Percentiles rank a stretch among this genome's conserved stretches.
Conservation (phyloP, 2,113 vertebrate species). For the Lamprotornis superbus region DNA sequence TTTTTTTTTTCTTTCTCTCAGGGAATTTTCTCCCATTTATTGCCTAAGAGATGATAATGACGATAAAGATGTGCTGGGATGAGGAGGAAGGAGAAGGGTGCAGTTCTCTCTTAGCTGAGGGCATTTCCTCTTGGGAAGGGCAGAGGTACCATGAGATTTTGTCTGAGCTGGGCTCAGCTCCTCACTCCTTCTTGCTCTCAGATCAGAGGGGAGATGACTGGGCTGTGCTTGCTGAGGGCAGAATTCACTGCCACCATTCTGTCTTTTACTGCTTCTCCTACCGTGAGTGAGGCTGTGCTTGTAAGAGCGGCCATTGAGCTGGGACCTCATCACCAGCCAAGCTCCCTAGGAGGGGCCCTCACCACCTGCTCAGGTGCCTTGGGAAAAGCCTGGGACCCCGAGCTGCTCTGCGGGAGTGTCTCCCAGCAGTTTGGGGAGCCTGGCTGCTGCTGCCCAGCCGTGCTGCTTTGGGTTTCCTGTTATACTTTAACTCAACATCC, state of each 20-base stretch:
- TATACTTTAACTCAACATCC: rapidly evolving
- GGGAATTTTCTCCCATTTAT: not conserved
- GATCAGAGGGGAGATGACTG: rapidly evolving
- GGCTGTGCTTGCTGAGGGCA: not conserved
- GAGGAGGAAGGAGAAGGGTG: not conserved
- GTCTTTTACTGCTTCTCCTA: not conserved
- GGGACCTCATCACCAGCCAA: not conserved
- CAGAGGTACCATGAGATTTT: not conserved
- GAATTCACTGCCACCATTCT: not conserved
- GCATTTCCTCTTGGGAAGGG: not conserved
- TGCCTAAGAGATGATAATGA: not conserved
- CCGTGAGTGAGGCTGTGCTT: not conserved
- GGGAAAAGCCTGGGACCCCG: rapidly evolving
- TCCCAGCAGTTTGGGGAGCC: not conserved
- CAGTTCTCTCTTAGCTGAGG: not conserved
- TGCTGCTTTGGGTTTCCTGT: rapidly evolving
- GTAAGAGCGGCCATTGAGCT: rapidly evolving
- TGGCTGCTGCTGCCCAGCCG: not conserved
- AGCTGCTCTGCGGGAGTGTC: no score
- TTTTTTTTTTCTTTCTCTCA: not conserved
- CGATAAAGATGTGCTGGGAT: not conserved
- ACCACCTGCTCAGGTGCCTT: not conserved
- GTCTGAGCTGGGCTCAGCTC: not conserved
- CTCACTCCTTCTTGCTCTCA: not conserved
- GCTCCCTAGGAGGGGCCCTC: not conserved